Percentiles rank a stretch among this genome's conserved stretches.
Evolutionary conservation across 2,113 vertebrate species (phyloP).

Genomic region (Pelusios castaneus): DNA sequence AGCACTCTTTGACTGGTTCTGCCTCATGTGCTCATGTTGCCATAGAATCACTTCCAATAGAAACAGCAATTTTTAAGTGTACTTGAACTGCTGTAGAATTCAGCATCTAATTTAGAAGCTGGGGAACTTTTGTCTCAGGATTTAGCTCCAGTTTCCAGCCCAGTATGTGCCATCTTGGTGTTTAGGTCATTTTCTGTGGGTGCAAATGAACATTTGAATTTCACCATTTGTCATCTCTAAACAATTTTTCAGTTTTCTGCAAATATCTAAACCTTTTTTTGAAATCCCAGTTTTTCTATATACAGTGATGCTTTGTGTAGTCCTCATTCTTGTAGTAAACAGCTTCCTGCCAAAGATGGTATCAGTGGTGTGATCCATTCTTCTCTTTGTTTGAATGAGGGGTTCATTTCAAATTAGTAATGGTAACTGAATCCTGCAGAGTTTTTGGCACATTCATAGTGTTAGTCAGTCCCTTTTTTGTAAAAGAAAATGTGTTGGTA

Average conservation of each 20-base stretch:
- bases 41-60: not conserved
- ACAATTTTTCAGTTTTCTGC: not conserved
- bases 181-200: not conserved
- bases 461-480: too few relatives aligned
- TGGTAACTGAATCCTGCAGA: not conserved
- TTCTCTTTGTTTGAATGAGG: not conserved
- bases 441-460: not conserved
- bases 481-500: too few relatives aligned
- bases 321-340: not conserved
- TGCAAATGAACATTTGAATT: not conserved
- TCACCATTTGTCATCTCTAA: not conserved
- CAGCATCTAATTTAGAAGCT: not conserved
- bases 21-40: too few relatives aligned
- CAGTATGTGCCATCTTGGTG: not conserved
- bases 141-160: constrained; percentile 5
- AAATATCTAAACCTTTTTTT: not conserved
- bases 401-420: not conserved
- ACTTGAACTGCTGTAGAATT: not conserved
- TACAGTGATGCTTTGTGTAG: not conserved
- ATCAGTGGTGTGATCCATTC: not conserved
- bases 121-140: not conserved
- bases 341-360: not conserved
- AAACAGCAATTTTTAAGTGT: not conserved
- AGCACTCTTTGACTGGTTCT: too few relatives aligned
- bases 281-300: not conserved